Evolutionary conservation across 2,888 invertebrate species (phyloP), one percentile per base, ranked within the genome.

Genomic region (Acanthosepion pharaonis): DNA sequence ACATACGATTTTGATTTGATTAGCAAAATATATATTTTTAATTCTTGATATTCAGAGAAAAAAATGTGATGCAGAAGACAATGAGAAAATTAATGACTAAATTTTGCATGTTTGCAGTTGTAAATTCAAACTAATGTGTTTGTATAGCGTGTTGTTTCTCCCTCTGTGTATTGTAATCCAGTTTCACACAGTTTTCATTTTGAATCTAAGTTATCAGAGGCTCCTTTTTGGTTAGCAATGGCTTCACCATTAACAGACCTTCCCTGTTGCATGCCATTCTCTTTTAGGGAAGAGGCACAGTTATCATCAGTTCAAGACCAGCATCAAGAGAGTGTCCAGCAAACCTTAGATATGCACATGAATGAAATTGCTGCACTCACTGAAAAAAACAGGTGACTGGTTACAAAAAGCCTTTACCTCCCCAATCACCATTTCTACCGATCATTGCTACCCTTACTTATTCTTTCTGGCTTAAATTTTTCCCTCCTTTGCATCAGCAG

Each of bases 311-410:
- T 59, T 23, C 11, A 78, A n/a, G 78, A n/a, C 33, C 78, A 28
- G 78, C 78, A 18, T 78, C 78, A 78, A 78, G n/a, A 15, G n/a
- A 78, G n/a, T 78, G 78, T 78, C 78, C 78, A 15, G 78, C n/a
- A 78, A n/a, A 33, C 78, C n/a, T 78, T 78, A 78, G 33, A 78
- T 78, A 78, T 78, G 78, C 78, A 78, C 78, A 78, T 78, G 78
- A 78, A 78, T n/a, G 78, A 78, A n/a, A 78, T 78, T 78, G 78
- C n/a, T 78, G 78, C 78, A 78, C 78, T 78, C 78, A 78, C 78
- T n/a, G 78, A 78, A 78, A 78, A 78, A 33, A 78, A 78, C 78
- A 78, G 78, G 78, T 78, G 78, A 78, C n/a, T 78, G 78, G 78
- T 78, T 78, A 78, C 11, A 78, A 78, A 78, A n/a, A 9, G 9